These are phyloP conservation scores for Redunca redunca DNA, from an alignment of 2,113 vertebrate species.

Conservation along the genomic window DNA sequence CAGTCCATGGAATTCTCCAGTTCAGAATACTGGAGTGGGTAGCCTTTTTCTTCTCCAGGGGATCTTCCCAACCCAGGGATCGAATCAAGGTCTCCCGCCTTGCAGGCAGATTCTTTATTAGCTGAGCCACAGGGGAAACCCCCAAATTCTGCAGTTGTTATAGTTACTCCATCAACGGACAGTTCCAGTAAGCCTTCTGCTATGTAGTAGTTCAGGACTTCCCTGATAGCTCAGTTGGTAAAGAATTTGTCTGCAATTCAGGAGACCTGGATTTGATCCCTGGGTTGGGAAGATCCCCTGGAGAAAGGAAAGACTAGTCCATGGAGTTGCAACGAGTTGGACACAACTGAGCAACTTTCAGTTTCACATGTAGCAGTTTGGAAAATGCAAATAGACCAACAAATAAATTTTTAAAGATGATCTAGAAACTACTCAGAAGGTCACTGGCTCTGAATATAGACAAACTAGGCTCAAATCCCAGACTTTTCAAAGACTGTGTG, in stretches of 20 bases:
- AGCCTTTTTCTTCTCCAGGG: not conserved
- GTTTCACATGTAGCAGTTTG: not conserved
- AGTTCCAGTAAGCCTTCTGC: not conserved
- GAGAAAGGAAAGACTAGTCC: not conserved
- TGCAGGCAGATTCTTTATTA: not conserved
- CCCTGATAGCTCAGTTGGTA: not conserved
- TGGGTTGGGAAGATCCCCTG: not conserved
- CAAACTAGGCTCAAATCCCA: not conserved
- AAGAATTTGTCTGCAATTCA: not conserved
- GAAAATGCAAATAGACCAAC: not conserved
- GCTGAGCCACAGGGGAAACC: not conserved
- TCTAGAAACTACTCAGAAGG: not conserved
- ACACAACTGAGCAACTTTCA: not conserved
- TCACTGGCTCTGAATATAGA: not conserved
- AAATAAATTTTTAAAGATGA: not conserved
- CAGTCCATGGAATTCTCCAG: not conserved
- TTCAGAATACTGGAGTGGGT: not conserved
- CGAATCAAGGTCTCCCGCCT: fast-evolving
- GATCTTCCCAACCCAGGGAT: not conserved
- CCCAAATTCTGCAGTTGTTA: not conserved
- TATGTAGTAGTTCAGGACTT: not conserved
- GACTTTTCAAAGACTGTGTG: not conserved
- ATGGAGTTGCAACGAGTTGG: not conserved
- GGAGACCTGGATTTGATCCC: not conserved
- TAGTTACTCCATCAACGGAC: not conserved